Evolutionary conservation across 2,888 invertebrate species (phyloP).

Genomic region (Drosophila seclusa): DNA sequence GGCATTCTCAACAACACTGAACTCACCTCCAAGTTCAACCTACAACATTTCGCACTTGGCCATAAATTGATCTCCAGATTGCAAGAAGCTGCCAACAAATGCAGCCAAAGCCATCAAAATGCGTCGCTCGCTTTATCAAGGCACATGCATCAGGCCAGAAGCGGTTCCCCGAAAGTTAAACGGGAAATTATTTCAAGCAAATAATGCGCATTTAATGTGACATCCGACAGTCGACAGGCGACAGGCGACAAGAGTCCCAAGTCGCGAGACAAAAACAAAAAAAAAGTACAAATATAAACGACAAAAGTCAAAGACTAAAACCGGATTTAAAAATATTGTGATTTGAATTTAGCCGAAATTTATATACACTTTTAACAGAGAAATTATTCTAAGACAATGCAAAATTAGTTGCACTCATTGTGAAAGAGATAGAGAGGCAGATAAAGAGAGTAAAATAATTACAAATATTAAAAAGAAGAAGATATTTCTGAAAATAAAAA

Average conservation of each 20-base stretch:
- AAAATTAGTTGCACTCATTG: neutral
- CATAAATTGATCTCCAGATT: conserved; percentile 50
- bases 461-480: neutral
- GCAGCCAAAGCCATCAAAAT: conserved; percentile 56
- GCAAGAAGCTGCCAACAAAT: conserved; percentile 57
- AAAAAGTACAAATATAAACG: conserved; percentile 2
- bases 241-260: conserved; percentile 56
- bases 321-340: neutral
- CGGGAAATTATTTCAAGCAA: conserved; percentile 77
- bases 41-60: conserved; percentile 24
- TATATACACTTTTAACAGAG: conserved; percentile 2
- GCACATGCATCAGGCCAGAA: conserved; percentile 46
- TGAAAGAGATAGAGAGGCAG: neutral
- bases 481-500: neutral
- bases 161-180: conserved; percentile 55
- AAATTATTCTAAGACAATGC: neutral
- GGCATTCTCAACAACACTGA: conserved; percentile 15
- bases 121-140: conserved; percentile 41
- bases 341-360: neutral
- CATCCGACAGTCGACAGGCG: conserved; percentile 73
- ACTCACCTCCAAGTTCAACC: conserved; percentile 29
- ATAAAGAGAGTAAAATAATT: neutral
- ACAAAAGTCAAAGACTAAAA: conserved; percentile 2
- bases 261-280: conserved; percentile 40
- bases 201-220: conserved; percentile 80